A percentile compares a stretch with the other conserved stretches of the same genome.
Evolutionary conservation across 2,797 vertebrate species (phyloP).

Genomic region (Chelon labrosus): DNA sequence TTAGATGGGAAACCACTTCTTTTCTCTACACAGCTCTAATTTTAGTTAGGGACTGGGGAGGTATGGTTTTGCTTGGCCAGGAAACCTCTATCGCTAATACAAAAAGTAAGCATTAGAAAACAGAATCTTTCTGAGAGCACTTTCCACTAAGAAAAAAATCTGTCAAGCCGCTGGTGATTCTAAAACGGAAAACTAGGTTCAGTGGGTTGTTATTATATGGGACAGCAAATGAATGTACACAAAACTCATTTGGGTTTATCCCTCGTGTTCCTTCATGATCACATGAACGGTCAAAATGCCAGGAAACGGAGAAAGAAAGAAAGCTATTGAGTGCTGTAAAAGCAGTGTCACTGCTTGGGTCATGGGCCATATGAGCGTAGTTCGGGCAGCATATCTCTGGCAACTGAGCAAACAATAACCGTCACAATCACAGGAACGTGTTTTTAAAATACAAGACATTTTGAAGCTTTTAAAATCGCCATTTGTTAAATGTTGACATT

Average conservation of each 20-base stretch:
- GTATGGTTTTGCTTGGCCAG: constrained; percentile 10
- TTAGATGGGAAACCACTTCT: constrained; percentile 7
- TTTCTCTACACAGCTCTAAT: constrained; percentile 22
- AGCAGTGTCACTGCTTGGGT: constrained; percentile 8
- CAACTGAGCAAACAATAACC: not conserved
- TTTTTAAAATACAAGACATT: not conserved
- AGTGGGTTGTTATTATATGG: constrained; percentile 54
- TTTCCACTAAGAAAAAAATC: constrained; percentile 58
- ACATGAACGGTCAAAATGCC: constrained; percentile 18
- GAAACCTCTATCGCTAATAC: constrained; percentile 36
- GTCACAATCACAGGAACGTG: not conserved
- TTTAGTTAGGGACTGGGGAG: constrained; percentile 10
- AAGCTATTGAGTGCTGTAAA: constrained; percentile 26
- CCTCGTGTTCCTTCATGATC: constrained; percentile 36
- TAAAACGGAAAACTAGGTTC: constrained; percentile 59
- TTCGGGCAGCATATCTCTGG: not conserved
- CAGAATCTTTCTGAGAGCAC: constrained; percentile 47
- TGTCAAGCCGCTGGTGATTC: constrained; percentile 38
- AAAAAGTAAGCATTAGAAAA: constrained; percentile 33
- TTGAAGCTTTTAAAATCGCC: not conserved
- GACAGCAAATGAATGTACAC: constrained; percentile 40
- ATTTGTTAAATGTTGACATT: not conserved
- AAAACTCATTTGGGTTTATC: constrained; percentile 10
- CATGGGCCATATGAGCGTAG: constrained; percentile 3
- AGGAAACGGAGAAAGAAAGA: constrained; percentile 28